Evolutionary conservation across 1,140 invertebrate genomes (phyloP), one percentile per base, ranked within the genome.

Genomic region (Sminthurides bifidus): DNA sequence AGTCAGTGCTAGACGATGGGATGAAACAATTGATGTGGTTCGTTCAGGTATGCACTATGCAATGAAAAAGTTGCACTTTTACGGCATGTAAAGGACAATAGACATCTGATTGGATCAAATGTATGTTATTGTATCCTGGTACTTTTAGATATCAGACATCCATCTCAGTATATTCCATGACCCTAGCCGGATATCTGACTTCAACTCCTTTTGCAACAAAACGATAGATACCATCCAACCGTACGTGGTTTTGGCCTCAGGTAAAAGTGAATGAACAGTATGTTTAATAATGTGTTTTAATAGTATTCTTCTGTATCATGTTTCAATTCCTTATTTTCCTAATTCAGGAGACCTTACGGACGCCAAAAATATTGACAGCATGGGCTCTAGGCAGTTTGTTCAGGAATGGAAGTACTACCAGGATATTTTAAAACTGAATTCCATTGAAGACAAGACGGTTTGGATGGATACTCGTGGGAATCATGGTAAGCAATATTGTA

Each of bases 401-500:
- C 77, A 81, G 66, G 92, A 95, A 75, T 95, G 91, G 91, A 68
- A 80, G 57, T 75, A 79, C 62, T 95, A 95, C 70, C 73, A 79
- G 59, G 75, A 81, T 64, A 75, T 84, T 59, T 73, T 93, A 26
- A 74, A 79, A 35, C 76, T 83, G 58, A 80, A 78, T 57, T 76
- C 80, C 60, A 76, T 88, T 21, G 72, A 71, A 30, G 73, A 81
- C 44, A 80, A 78, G 68, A 87, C 85, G 3, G 72, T 78, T 10
- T 94, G 90, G 89, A 72, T 94, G 41, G 92, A 94, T 73, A 84
- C 92, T 54, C 76, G 90, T 72, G 92, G 92, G 70, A 95, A 95
- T 77, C 92, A 95, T 81, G 91, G 89, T 92, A 75, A 69, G 64
- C 60, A 46, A n/a, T n/a, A n/a, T n/a, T n/a, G n/a, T n/a, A n/a